Evolutionary conservation across 2,797 vertebrate genomes (phyloP).

Genomic region (Microchirus variegatus): DNA sequence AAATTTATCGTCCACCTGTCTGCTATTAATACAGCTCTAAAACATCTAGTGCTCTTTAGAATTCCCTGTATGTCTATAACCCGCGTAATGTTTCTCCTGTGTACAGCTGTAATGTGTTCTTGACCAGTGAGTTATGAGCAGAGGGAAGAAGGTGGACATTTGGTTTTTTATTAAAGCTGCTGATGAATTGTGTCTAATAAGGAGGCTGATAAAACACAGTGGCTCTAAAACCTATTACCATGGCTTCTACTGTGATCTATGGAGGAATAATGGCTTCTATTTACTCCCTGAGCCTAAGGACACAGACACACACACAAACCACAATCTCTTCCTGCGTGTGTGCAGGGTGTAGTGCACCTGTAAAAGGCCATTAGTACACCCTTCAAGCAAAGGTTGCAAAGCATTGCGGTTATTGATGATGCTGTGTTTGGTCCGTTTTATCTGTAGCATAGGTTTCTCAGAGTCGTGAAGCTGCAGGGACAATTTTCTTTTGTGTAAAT

Average conservation of each 20-base stretch:
- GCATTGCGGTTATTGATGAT: constrained; percentile 18
- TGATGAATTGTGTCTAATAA: constrained; percentile 67
- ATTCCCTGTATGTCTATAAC: constrained; percentile 35
- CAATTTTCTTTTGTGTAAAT: background rate
- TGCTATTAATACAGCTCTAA: constrained; percentile 12
- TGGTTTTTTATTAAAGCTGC: constrained; percentile 68
- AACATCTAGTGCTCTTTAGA: constrained; percentile 8
- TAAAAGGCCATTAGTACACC: constrained; percentile 23
- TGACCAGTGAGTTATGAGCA: constrained; percentile 44
- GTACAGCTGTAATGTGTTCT: constrained; percentile 30
- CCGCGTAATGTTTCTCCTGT: constrained; percentile 32
- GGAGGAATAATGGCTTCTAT: constrained; percentile 70
- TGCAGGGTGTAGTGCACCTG: constrained; percentile 2
- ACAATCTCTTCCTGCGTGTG: background rate
- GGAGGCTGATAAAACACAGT: constrained; percentile 48
- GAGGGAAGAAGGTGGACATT: constrained; percentile 43
- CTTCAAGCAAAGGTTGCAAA: constrained; percentile 29
- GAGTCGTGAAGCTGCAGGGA: background rate
- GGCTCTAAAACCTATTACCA: constrained; percentile 61
- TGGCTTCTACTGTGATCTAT: constrained; percentile 57
- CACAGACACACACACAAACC: constrained; percentile 13
- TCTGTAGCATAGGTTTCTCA: no score
- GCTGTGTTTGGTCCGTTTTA: constrained; percentile 3
- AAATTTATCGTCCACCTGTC: constrained; percentile 1
- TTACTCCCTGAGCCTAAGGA: constrained; percentile 53